Conservation (phyloP, 2,888 invertebrate species). For the Adelognathus sp. region DNA sequence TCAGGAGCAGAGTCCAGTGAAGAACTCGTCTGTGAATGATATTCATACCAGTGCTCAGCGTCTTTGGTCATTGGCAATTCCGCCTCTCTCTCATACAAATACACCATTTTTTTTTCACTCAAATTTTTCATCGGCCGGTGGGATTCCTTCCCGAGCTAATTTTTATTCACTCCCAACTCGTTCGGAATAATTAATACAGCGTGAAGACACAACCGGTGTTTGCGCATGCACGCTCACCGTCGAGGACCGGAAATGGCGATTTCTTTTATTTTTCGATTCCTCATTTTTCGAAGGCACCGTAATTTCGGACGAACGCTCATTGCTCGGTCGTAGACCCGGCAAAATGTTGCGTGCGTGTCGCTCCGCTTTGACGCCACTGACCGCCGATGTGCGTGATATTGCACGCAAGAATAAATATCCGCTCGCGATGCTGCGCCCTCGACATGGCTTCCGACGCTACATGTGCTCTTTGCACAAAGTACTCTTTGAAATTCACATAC, state of each 20-base stretch:
- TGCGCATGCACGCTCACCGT: constrained; percentile 28
- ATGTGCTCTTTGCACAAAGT: not conserved
- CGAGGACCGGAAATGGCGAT: constrained; percentile 12
- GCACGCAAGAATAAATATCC: constrained; percentile 4
- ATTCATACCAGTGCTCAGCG: not conserved
- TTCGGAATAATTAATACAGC: not conserved
- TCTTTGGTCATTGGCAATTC: not conserved
- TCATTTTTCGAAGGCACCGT: not conserved
- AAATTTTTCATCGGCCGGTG: not conserved
- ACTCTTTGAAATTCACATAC: constrained; percentile 17
- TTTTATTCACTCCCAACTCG: not conserved
- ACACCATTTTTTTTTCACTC: not conserved
- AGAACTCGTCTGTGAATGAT: not conserved
- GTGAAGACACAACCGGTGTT: not conserved
- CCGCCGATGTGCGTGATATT: constrained; percentile 29
- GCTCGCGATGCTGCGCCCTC: not conserved
- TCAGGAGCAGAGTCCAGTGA: not conserved
- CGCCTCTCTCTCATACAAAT: not conserved
- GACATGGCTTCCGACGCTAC: too few relatives aligned
- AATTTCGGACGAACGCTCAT: constrained; percentile 3
- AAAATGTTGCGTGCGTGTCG: constrained; percentile 9
- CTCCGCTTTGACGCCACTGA: constrained; percentile 7
- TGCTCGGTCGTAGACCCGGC: constrained; percentile 3
- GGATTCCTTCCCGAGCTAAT: not conserved
- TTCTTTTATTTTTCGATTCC: too few relatives aligned